A percentile compares a stretch with the other conserved stretches of the same genome.
Evolutionary conservation across 2,113 vertebrate genomes (phyloP).

Genomic region (Rutilus rutilus): DNA sequence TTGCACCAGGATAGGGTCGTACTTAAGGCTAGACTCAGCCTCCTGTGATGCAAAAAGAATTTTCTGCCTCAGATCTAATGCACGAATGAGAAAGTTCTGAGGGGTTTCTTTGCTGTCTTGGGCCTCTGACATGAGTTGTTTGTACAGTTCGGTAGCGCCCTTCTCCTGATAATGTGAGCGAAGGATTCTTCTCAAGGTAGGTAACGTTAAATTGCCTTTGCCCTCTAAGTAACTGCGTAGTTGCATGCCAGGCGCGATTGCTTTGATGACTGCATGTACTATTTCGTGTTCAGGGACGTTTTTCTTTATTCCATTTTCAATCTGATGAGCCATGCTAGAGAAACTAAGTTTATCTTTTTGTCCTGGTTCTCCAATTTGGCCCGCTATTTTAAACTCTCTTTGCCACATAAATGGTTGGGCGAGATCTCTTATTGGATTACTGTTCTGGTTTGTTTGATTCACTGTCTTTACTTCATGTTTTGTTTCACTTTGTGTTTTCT

Average conservation of each 20-base stretch:
- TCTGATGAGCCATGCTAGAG: constrained; percentile 1
- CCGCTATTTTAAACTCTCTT: background rate
- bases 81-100: constrained; percentile 30
- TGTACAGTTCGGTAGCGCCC: constrained; percentile 24
- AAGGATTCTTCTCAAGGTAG: constrained; percentile 2
- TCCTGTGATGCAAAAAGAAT: constrained; percentile 33
- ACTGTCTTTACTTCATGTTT: background rate
- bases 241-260: background rate
- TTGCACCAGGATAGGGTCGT: constrained; percentile 34
- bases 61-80: constrained; percentile 16
- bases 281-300: background rate
- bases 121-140: constrained; percentile 18
- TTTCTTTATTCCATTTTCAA: background rate
- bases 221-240: constrained; percentile 37
- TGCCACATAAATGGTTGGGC: background rate
- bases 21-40: constrained; percentile 24
- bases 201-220: constrained; percentile 36
- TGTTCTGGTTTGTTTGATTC: background rate
- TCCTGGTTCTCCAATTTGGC: background rate
- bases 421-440: background rate
- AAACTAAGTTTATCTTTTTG: constrained; percentile 43
- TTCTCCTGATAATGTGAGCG: constrained; percentile 39
- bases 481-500: background rate
- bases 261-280: constrained; percentile 1
- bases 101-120: constrained; percentile 18